These are phyloP conservation scores for Simalia tracyae DNA, from an alignment of 2,797 vertebrate genomes.

Conservation along the genomic window DNA sequence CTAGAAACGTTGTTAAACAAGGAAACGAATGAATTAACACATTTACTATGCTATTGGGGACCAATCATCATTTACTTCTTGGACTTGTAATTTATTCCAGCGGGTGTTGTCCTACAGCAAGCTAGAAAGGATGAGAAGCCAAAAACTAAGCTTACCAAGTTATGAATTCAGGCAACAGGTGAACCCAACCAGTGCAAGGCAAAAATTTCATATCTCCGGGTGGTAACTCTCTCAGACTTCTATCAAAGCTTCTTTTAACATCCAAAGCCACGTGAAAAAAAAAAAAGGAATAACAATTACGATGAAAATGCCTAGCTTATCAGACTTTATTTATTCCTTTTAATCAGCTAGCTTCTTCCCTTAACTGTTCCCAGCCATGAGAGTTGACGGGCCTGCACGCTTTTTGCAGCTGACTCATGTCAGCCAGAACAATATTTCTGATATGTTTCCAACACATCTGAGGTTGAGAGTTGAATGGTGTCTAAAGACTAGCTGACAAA, in stretches of 20 bases:
- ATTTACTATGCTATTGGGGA: too few relatives aligned
- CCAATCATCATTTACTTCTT: not conserved
- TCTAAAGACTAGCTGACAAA: slow-evolving; percentile 8
- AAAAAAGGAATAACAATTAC: not conserved
- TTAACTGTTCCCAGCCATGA: not conserved
- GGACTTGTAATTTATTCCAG: not conserved
- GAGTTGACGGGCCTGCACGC: not conserved
- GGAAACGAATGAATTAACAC: not conserved
- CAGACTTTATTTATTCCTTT: not conserved
- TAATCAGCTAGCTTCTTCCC: not conserved
- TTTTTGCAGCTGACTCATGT: not conserved
- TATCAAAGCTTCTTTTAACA: not conserved
- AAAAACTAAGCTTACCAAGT: not conserved
- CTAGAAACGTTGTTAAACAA: not conserved
- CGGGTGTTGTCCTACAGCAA: not conserved
- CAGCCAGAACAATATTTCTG: not conserved
- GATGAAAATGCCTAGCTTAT: not conserved
- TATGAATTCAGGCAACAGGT: not conserved
- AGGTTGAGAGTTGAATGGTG: slow-evolving; percentile 1
- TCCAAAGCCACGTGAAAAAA: not conserved
- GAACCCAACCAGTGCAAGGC: not conserved
- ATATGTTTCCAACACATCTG: not conserved
- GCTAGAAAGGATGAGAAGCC: not conserved
- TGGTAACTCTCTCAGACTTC: not conserved
- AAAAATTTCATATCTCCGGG: not conserved